Evolutionary conservation across 2,888 invertebrate genomes (phyloP).

Genomic region (Poecilobothrus nobilitatus): DNA sequence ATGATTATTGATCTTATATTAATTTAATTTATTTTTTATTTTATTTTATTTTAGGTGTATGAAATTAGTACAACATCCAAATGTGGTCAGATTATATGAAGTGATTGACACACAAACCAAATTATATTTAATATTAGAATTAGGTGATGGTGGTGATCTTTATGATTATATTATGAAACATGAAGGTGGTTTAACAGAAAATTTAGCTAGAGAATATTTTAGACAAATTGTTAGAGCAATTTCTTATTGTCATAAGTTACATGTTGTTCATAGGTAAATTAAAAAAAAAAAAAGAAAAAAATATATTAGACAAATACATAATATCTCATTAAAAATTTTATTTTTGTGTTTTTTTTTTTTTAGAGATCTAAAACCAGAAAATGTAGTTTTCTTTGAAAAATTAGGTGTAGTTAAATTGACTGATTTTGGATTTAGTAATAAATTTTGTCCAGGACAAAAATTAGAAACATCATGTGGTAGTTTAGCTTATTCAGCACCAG

Average conservation of each 20-base stretch:
- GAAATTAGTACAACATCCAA: slow-evolving; percentile 98
- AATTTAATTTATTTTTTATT: no score
- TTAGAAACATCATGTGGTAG: slow-evolving; percentile 97
- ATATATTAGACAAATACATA: not conserved
- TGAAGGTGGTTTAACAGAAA: slow-evolving; percentile 77
- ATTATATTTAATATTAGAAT: slow-evolving; percentile 89
- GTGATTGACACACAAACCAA: slow-evolving; percentile 99
- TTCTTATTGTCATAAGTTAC: slow-evolving; percentile 89
- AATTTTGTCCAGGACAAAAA: slow-evolving; percentile 91
- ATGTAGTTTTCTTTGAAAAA: slow-evolving; percentile 98
- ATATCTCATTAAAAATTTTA: no score
- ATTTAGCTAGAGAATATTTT: slow-evolving; percentile 84
- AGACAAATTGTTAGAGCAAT: slow-evolving; percentile 96
- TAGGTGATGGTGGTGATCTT: slow-evolving; percentile 97
- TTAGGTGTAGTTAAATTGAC: slow-evolving; percentile 94
- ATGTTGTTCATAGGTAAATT: slow-evolving; percentile 51
- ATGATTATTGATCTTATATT: no score
- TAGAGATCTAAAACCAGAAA: slow-evolving; percentile 96
- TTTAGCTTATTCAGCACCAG: slow-evolving; percentile 97
- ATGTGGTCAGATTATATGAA: slow-evolving; percentile 96
- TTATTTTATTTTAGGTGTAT: slow-evolving; percentile 61
- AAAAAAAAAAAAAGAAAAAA: not conserved
- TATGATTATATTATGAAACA: slow-evolving; percentile 98
- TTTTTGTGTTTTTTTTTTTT: slow-evolving; percentile 14
- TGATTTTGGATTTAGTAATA: slow-evolving; percentile 96